These are phyloP conservation scores for Anodontia alba DNA, from an alignment of 2,888 invertebrate species.

Conservation along the genomic window DNA sequence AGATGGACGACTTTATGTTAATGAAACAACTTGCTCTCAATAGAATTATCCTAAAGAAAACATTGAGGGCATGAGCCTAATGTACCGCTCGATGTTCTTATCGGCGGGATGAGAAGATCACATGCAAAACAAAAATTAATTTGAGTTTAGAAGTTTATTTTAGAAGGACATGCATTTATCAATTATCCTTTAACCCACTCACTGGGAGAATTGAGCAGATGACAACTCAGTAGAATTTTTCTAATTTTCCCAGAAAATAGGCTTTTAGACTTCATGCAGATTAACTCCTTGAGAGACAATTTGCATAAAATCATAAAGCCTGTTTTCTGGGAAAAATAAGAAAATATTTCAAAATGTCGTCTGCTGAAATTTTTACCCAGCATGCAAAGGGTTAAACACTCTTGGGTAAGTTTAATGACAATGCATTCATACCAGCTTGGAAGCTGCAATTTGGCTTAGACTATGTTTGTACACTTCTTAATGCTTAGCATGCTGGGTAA, in stretches of 20 bases:
- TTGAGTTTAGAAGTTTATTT: constrained; percentile 53
- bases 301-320: no score
- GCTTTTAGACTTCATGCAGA: no score
- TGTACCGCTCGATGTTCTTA: constrained; percentile 51
- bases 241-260: no score
- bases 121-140: constrained; percentile 63
- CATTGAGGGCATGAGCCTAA: constrained; percentile 56
- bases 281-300: no score
- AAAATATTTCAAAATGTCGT: no score
- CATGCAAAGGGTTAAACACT: no score
- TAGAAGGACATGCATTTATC: constrained; percentile 53
- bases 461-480: no score
- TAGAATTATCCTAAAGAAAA: constrained; percentile 61
- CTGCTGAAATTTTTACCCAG: no score
- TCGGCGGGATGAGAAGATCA: constrained; percentile 47
- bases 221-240: no score
- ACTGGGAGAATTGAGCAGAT: no score
- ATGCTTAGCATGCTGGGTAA: no score
- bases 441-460: neutral
- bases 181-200: constrained; percentile 34
- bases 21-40: constrained; percentile 48
- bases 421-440: neutral
- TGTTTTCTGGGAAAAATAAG: no score
- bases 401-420: constrained; percentile 36
- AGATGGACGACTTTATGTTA: constrained; percentile 47